Percentiles rank a stretch among this genome's conserved stretches.
These are phyloP conservation scores for Latrodectus geometricus DNA, from an alignment of 1,140 invertebrate genomes.

Conservation along the genomic window DNA sequence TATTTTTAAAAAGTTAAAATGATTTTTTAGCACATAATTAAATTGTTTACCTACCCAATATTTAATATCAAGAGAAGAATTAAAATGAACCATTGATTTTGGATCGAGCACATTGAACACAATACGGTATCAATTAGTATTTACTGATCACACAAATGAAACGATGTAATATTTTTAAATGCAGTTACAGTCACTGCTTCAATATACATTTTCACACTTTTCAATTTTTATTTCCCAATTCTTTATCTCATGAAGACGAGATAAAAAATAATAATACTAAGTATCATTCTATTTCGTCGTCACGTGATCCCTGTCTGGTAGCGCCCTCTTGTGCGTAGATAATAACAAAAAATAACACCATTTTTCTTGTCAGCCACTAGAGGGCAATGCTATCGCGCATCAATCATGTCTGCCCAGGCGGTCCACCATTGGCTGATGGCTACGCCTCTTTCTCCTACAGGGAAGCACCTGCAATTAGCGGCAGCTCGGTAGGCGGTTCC, in stretches of 20 bases:
- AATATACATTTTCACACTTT: too few species aligned
- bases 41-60: too few species aligned
- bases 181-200: too few species aligned
- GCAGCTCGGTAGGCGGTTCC: conserved; percentile 51
- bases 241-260: conserved; percentile 3
- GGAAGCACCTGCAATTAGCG: conserved; percentile 57
- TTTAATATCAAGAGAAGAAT: too few species aligned
- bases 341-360: conserved; percentile 6
- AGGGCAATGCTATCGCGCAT: conserved; percentile 28
- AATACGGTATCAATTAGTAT: too few species aligned
- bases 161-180: too few species aligned
- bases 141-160: too few species aligned
- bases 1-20: too few species aligned
- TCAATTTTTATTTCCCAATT: not conserved
- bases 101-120: too few species aligned
- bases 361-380: conserved; percentile 18
- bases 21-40: too few species aligned
- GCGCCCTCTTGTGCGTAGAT: conserved; percentile 15
- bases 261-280: not conserved
- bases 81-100: too few species aligned
- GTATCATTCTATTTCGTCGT: conserved; percentile 18
- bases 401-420: conserved; percentile 53
- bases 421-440: conserved; percentile 53
- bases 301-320: conserved; percentile 41
- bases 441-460: conserved; percentile 45